Evolutionary conservation across 2,888 invertebrate species (phyloP), one percentile per base, ranked within the genome.

Genomic region (Eupithecia pulchellata): DNA sequence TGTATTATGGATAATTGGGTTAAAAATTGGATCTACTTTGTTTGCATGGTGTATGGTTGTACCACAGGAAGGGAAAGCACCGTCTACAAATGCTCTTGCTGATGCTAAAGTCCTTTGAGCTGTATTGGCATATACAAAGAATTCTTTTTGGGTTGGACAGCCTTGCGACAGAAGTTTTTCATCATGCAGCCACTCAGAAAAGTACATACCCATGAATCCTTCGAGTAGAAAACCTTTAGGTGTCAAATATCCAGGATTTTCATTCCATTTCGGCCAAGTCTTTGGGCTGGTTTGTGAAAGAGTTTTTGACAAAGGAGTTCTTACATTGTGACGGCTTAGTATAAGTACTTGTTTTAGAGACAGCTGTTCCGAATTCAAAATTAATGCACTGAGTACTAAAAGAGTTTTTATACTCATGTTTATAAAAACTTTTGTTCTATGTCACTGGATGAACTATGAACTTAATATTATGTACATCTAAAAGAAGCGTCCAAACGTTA

Each of bases 61-160:
- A 68, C 89, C 86, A 69, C 93, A 94, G 3, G 75, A 52, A 0
- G 91, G 90, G 67, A 90, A 94, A 0, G 86, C 90, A 65, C 86
- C 84, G 0, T 74, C 72, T 0, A 89, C 82, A 75, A 94, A 93
- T 0, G 93, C 88, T 68, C 80, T 71, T 0, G 93, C 92, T 0
- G 93, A 91, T 27, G 81, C 86, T 64, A 85, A 81, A 2, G 93
- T 91, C 60, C 93, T 78, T 79, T 94, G 89, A 13, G 89, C 84
- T 0, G 81, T 84, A 75, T 93, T 91, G 0, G 93, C 86, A 77
- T 93, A 92, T 2, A 89, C 86, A 84, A 82, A 92, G 65, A 93
- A 86, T 5, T 78, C 79, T 20, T 88, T 79, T 71, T 89, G 84
- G 2, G 76, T 72, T 0, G 93, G 92, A 76, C 91, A 89, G 11